Conservation (phyloP, 1,140 invertebrate genomes). For the Pseudomyrmex concolor region DNA sequence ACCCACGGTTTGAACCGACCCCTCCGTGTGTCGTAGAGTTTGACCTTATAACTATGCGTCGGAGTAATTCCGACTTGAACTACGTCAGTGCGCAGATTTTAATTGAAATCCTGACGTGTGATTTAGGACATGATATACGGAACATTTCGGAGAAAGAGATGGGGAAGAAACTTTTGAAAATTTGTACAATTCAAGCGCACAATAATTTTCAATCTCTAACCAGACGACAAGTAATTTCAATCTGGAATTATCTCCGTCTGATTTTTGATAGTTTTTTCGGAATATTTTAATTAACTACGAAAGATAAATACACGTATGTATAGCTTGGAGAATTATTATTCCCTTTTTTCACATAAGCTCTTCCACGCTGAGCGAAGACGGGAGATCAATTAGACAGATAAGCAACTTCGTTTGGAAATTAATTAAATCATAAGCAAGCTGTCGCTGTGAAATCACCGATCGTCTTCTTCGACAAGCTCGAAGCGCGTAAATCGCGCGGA, state of each 20-base stretch:
- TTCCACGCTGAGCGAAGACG: background rate
- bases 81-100: slow-evolving; percentile 12
- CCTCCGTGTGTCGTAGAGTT: slow-evolving; percentile 9
- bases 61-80: slow-evolving; percentile 18
- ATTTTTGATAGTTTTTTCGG: no score
- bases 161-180: background rate
- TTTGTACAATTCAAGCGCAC: background rate
- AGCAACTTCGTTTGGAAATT: slow-evolving; percentile 43
- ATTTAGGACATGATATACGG: background rate
- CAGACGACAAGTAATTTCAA: background rate
- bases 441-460: background rate
- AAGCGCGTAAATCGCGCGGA: slow-evolving; percentile 19
- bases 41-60: slow-evolving; percentile 35
- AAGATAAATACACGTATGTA: background rate
- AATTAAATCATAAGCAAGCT: slow-evolving; percentile 48
- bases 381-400: slow-evolving; percentile 23
- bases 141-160: background rate
- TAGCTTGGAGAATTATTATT: background rate
- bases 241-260: no score
- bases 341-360: slow-evolving; percentile 1
- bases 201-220: background rate
- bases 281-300: no score
- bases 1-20: slow-evolving; percentile 38
- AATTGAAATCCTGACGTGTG: slow-evolving; percentile 7
- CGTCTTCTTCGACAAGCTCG: slow-evolving; percentile 37